These are phyloP conservation scores for Leucosticte australis DNA, from an alignment of 2,113 vertebrate species.

Conservation along the genomic window DNA sequence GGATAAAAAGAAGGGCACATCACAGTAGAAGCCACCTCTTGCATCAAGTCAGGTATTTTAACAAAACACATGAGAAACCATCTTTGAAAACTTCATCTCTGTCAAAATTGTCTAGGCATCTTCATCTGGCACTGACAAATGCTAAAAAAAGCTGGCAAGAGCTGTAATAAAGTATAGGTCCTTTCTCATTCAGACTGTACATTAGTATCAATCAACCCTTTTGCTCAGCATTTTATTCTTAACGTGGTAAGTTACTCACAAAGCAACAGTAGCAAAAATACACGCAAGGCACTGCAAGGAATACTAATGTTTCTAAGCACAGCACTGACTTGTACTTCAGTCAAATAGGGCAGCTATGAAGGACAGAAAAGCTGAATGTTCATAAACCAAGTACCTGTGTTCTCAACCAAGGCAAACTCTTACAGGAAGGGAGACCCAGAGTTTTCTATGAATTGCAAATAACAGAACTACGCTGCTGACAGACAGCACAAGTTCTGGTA, in stretches of 20 bases:
- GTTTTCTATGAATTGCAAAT: neutral
- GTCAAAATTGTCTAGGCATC: neutral
- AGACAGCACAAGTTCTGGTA: neutral
- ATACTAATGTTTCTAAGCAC: fast-evolving
- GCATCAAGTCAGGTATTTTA: neutral
- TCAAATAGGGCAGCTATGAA: neutral
- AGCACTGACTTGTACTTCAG: neutral
- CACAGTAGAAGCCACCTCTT: neutral
- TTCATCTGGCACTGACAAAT: neutral
- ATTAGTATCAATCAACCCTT: neutral
- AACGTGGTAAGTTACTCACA: neutral
- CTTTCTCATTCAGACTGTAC: neutral
- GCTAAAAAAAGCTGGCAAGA: neutral
- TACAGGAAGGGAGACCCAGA: neutral
- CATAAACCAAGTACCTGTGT: neutral
- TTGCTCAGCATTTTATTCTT: neutral
- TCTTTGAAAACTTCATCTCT: neutral
- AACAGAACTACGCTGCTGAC: neutral
- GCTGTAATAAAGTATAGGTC: neutral
- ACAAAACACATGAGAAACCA: neutral
- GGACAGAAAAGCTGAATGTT: neutral
- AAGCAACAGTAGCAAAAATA: neutral
- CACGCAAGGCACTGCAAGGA: neutral
- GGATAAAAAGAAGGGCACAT: neutral
- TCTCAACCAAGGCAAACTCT: neutral